These are phyloP conservation scores for Pammene aurita DNA, from an alignment of 2,888 invertebrate genomes.

Conservation along the genomic window DNA sequence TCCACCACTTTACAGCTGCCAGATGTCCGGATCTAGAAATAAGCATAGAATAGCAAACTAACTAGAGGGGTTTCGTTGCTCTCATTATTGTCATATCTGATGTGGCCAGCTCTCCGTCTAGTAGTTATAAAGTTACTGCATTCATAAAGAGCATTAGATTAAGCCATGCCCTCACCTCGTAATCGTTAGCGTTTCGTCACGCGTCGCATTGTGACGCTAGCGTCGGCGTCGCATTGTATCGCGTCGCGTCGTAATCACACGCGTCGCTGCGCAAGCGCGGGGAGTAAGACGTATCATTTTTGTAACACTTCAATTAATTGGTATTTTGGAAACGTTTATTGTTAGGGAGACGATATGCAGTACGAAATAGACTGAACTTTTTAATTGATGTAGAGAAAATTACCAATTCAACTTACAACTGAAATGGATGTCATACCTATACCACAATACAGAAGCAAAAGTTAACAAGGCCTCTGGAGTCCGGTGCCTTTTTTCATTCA, in stretches of 20 bases:
- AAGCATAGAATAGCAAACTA: too few relatives aligned
- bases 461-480: too few relatives aligned
- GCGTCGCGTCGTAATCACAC: constrained; percentile 25
- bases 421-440: too few relatives aligned
- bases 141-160: not conserved
- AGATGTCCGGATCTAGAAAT: too few relatives aligned
- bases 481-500: too few relatives aligned
- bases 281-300: constrained; percentile 33
- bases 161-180: constrained; percentile 2
- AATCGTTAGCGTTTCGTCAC: constrained; percentile 10
- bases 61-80: too few relatives aligned
- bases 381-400: not conserved
- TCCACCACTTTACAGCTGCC: too few relatives aligned
- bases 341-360: constrained; percentile 15
- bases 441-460: too few relatives aligned
- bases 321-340: constrained; percentile 22
- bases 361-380: not conserved
- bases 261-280: constrained; percentile 20
- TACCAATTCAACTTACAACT: too few relatives aligned
- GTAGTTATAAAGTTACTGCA: not conserved
- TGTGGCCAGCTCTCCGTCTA: too few relatives aligned
- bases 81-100: too few relatives aligned
- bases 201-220: constrained; percentile 1
- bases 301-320: constrained; percentile 38
- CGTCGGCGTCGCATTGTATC: constrained; percentile 20